Percentiles rank a stretch among this genome's conserved stretches.
phyloP scores from a whole-genome alignment of 1,140 invertebrate species.

The Carposina sasakii region DNA sequence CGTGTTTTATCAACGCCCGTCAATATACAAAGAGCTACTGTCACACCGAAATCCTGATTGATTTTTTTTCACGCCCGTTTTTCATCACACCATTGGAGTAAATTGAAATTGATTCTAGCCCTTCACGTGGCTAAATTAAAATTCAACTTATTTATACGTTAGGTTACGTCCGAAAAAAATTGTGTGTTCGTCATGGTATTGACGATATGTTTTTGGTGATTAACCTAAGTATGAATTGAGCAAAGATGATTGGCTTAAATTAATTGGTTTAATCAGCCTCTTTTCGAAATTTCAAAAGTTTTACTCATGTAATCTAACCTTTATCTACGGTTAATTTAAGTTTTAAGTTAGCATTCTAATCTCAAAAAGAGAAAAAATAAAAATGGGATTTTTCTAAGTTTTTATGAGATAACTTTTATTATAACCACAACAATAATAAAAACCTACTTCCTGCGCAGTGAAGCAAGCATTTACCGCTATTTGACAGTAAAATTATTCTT shows the following conservation, averaged over 20 bases:
- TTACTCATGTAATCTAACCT: too few species aligned
- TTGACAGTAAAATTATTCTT: slow-evolving; percentile 47
- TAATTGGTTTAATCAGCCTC: too few species aligned
- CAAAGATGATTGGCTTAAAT: too few species aligned
- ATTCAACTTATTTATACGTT: slow-evolving; percentile 31
- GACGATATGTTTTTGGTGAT: too few species aligned
- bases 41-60: slow-evolving; percentile 62
- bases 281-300: too few species aligned
- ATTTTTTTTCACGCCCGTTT: slow-evolving; percentile 55
- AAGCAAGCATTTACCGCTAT: slow-evolving; percentile 34
- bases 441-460: slow-evolving; percentile 39
- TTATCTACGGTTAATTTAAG: too few species aligned
- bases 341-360: too few species aligned
- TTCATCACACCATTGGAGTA: slow-evolving; percentile 31
- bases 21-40: slow-evolving; percentile 50
- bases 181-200: too few species aligned
- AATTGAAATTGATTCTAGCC: slow-evolving; percentile 34
- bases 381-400: too few species aligned
- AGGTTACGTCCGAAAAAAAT: slow-evolving; percentile 27
- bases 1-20: slow-evolving; percentile 61
- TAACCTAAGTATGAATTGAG: too few species aligned
- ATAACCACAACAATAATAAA: slow-evolving; percentile 40
- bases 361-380: too few species aligned
- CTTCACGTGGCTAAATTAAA: slow-evolving; percentile 43
- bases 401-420: slow-evolving; percentile 27